Evolutionary conservation across 2,113 vertebrate genomes (phyloP).

Genomic region (Proteles cristata): DNA sequence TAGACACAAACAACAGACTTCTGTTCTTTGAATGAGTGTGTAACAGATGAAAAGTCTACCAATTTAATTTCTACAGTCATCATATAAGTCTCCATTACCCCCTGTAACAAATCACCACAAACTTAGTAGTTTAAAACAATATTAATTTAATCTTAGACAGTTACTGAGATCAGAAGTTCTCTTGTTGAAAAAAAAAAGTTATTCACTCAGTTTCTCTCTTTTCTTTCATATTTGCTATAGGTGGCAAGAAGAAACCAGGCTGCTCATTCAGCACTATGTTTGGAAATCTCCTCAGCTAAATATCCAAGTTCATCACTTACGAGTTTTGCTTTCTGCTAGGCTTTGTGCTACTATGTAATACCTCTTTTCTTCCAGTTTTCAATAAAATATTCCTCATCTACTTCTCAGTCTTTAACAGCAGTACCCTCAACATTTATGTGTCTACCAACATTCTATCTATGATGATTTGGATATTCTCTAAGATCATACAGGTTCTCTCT

Average conservation of each 20-base stretch:
- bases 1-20: neutral
- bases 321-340: neutral
- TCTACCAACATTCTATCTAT: neutral
- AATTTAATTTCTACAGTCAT: neutral
- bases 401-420: neutral
- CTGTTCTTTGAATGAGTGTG: neutral
- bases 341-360: neutral
- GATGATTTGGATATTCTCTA: neutral
- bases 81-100: neutral
- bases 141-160: neutral
- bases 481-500: neutral
- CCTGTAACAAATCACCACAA: neutral
- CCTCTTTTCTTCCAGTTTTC: neutral
- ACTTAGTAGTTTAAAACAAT: neutral
- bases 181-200: neutral
- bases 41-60: constrained; percentile 40
- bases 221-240: neutral
- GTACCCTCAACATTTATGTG: neutral
- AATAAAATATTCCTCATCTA: neutral
- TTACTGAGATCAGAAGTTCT: neutral
- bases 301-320: neutral
- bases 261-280: neutral
- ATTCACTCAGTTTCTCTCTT: neutral
- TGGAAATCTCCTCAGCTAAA: neutral
- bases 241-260: neutral